These are phyloP conservation scores for Orthonychiurus folsomi DNA, from an alignment of 2,888 invertebrate species.

Conservation along the genomic window DNA sequence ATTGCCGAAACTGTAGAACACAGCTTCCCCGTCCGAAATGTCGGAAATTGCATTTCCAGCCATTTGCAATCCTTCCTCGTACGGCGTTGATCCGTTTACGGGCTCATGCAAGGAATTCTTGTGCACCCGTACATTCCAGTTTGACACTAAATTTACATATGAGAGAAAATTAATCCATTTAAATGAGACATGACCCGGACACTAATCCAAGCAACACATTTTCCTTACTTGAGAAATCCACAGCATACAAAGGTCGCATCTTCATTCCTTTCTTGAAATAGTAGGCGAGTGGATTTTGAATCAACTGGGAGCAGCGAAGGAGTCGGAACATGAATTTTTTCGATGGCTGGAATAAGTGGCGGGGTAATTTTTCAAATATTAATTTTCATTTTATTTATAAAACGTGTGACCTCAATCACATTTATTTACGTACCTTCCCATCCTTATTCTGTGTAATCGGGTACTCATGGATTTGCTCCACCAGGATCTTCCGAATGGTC, in stretches of 20 bases:
- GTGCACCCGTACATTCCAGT: constrained; percentile 25
- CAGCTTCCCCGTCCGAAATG: constrained; percentile 25
- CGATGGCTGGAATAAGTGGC: constrained; percentile 13
- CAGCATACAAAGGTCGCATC: constrained; percentile 26
- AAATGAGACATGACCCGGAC: too few relatives aligned
- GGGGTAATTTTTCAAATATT: constrained; percentile 1
- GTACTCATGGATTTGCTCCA: constrained; percentile 20
- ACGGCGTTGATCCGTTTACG: constrained; percentile 18
- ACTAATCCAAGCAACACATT: too few relatives aligned
- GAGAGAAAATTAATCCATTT: too few relatives aligned
- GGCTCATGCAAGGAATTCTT: constrained; percentile 22
- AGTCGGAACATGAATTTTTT: constrained; percentile 19
- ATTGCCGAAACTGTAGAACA: constrained; percentile 31
- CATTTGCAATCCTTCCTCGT: constrained; percentile 29
- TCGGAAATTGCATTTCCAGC: constrained; percentile 22
- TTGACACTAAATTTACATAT: constrained; percentile 29
- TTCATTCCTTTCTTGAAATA: constrained; percentile 26
- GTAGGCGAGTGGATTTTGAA: constrained; percentile 25
- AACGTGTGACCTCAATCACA: too few relatives aligned
- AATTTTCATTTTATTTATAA: background rate
- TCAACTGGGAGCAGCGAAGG: constrained; percentile 21
- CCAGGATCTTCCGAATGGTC: constrained; percentile 25
- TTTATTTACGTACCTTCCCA: constrained; percentile 21
- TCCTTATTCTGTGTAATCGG: constrained; percentile 17
- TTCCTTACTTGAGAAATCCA: constrained; percentile 32